Percentiles rank a stretch among this genome's conserved stretches.
Evolutionary conservation across 2,888 invertebrate species (phyloP).

Genomic region (Coelopa pilipes): DNA sequence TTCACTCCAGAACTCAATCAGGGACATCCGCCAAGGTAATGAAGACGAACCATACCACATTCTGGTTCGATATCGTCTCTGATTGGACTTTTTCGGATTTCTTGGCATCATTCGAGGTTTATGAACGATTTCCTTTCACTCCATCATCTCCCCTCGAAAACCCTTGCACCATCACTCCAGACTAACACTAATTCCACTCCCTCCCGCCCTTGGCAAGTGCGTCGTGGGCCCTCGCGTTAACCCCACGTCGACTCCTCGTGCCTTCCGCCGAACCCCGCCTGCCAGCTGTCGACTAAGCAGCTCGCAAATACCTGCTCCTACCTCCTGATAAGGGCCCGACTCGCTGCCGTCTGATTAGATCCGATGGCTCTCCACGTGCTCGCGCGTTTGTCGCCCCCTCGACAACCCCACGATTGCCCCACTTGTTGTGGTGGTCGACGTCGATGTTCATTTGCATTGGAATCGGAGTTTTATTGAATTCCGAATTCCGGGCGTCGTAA

Average conservation of each 20-base stretch:
- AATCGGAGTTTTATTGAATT: constrained; percentile 7
- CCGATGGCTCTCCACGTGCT: not conserved
- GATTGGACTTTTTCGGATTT: too few relatives aligned
- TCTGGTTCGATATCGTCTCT: too few relatives aligned
- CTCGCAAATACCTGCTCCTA: constrained; percentile 8
- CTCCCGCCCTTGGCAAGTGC: too few relatives aligned
- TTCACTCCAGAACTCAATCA: too few relatives aligned
- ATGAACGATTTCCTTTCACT: too few relatives aligned
- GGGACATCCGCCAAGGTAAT: too few relatives aligned
- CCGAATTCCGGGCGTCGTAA: constrained; percentile 4
- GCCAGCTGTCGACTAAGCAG: constrained; percentile 20
- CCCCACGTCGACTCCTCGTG: not conserved
- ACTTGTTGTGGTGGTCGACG: not conserved
- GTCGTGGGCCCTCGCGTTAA: too few relatives aligned
- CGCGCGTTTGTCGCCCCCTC: not conserved
- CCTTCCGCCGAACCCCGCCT: not conserved
- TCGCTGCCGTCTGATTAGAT: not conserved
- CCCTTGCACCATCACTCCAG: too few relatives aligned
- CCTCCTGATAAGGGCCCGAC: constrained; percentile 9
- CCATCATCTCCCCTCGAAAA: too few relatives aligned
- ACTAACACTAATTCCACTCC: too few relatives aligned
- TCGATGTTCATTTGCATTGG: constrained; percentile 10
- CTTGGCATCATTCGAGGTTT: too few relatives aligned
- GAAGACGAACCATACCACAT: too few relatives aligned
- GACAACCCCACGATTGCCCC: not conserved